Evolutionary conservation across 2,888 invertebrate genomes (phyloP).

Genomic region (Neria commutata): DNA sequence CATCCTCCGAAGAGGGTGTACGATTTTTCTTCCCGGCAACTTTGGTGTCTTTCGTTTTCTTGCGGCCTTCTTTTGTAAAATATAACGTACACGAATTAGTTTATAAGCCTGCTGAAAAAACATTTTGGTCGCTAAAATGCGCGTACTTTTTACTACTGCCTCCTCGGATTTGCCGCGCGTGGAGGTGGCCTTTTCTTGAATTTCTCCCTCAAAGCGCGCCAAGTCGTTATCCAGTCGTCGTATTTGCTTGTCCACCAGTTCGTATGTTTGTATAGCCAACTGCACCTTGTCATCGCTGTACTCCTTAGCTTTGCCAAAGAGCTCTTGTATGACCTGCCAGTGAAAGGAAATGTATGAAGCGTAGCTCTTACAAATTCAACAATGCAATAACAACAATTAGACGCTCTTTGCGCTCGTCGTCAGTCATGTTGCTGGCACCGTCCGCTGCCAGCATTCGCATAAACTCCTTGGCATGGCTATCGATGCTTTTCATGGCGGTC

Average conservation of each 20-base stretch:
- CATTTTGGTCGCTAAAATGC: not conserved
- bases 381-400: too few species aligned
- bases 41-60: constrained; percentile 72
- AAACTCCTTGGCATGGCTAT: constrained; percentile 68
- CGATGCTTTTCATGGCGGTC: constrained; percentile 88
- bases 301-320: constrained; percentile 93
- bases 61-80: constrained; percentile 69
- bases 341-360: too few species aligned
- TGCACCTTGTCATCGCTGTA: constrained; percentile 98
- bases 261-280: constrained; percentile 96
- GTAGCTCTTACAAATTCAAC: too few species aligned
- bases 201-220: constrained; percentile 94
- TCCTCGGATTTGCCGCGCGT: constrained; percentile 74
- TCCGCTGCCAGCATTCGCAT: constrained; percentile 56
- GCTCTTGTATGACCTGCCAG: constrained; percentile 74
- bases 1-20: constrained; percentile 61
- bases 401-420: constrained; percentile 82
- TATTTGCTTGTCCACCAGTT: constrained; percentile 97
- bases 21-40: constrained; percentile 68
- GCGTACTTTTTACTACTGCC: constrained; percentile 67
- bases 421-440: constrained; percentile 46
- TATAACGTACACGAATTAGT: not conserved
- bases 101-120: not conserved
- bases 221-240: constrained; percentile 93
- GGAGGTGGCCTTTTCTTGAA: constrained; percentile 90